Base-by-base conservation (phyloP, 1,140 invertebrate genomes). In the Matsumurasca onukii region DNA sequence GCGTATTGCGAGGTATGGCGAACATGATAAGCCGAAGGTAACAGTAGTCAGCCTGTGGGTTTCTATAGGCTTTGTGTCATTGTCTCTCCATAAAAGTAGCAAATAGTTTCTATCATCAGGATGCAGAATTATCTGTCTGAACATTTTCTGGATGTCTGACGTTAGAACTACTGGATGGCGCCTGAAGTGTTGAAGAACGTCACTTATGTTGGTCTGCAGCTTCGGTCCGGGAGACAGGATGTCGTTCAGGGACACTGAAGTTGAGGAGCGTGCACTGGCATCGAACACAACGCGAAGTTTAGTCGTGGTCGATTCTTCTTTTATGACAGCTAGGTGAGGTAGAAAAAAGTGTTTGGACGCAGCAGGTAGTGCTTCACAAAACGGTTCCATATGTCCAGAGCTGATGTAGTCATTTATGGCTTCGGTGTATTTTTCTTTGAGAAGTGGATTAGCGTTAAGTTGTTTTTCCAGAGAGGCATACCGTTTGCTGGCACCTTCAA, bases 121-220 rank as follows among this genome's bases (percentile, higher is more conserved):
- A 17, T 39, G 34, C 5, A 39, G 5, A 39, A 39, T 39, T 9
- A 67, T 59, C 15, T 59, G 49, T 31, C 25, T 51, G 22, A 12
- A 67, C 66, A 55, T 67, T 51, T 67, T 15, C 22, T 12, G 9
- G 2, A 67, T 31, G 22, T 55, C 66, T 3, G 20, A 13, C 13
- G 51, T 9, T 15, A 67, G 20, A 25, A 30, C 48, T 22, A 67
- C 9, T 2, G 12, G 25, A 67, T 51, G 49, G 22, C 5, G 22
- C 2, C 66, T 70, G 31, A 70, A 70, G 2, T 66, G 9, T 15
- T 70, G 30, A 17, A 67, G 20, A 31, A 73, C 57, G n/a, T 64
- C 62, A 31, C 64, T 57, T 13, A 76, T 29, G 29, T 76, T 73
- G 55, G 59, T 72, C 59, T 78, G 74, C 25, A 78, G 64, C 13